Evolutionary conservation across 2,113 vertebrate genomes (phyloP), one percentile per base, ranked within the genome.

Genomic region (Sinocyclocheilus rhinocerous): DNA sequence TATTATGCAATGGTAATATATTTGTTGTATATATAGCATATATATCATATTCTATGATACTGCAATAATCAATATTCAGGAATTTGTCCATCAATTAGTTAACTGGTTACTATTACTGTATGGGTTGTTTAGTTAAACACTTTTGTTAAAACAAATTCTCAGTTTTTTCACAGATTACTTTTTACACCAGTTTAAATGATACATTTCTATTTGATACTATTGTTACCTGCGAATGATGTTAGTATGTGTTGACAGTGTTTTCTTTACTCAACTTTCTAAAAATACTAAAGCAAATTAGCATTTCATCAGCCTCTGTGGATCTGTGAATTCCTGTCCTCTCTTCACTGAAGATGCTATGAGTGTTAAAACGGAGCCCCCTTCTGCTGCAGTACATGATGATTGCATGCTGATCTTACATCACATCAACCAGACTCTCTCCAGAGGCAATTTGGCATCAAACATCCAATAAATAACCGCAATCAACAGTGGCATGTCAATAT

Each of bases 321-420:
- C 83, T 87, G 90, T 50, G 87, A 93, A 93, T 89, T 92, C 93
- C 91, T 92, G 91, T 88, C 84, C 55, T 76, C 67, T 73, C 36
- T 22, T 72, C 84, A 78, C 61, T 92, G 88, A 91, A 88, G 81
- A 77, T 86, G 78, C 63, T 81, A 16, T 16, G 39, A 65, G 69
- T 59, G 50, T 83, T 59, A 33, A 78, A 86, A 76, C 61, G 29
- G 36, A 2, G 6, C 29, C 12, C 67, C 70, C 70, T 82, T 20
- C 10, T n/a, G 50, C 22, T 76, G 84, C 81, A 33, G 42, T 36
- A 76, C 88, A 82, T 26, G 20, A 85, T 65, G 59, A 24, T 48
- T 45, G 45, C 65, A 76, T 63, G 12, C 67, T 29, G 79, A 82
- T 89, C 78, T 65, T 67, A 57, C 70, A 85, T 85, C 84, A 82